Conservation (phyloP, 2,888 invertebrate genomes). For the Tolmerus cingulatus region DNA sequence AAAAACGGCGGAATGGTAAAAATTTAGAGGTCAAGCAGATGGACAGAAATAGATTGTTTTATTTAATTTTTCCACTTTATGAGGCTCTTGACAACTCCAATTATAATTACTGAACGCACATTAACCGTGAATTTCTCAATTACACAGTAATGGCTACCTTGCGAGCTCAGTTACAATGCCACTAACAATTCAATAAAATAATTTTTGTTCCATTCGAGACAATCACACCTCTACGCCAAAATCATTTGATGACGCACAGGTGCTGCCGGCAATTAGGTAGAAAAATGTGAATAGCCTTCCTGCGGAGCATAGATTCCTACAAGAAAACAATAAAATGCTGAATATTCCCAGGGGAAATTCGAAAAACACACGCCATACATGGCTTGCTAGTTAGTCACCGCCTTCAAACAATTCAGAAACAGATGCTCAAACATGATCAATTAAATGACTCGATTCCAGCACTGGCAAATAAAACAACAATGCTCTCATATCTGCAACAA, state of each 20-base stretch:
- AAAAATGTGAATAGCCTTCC: not conserved
- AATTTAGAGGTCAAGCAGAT: not conserved
- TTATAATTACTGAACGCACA: not conserved
- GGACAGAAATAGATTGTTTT: not conserved
- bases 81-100: not conserved
- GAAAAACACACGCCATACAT: not conserved
- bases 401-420: not conserved
- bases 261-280: not conserved
- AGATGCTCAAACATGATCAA: not conserved
- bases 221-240: not conserved
- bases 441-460: not conserved
- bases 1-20: not conserved
- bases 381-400: not conserved
- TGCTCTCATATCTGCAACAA: not conserved
- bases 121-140: not conserved
- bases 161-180: not conserved
- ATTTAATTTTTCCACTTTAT: not conserved
- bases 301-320: not conserved
- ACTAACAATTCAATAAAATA: not conserved
- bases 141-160: not conserved
- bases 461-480: not conserved
- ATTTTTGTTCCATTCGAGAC: not conserved
- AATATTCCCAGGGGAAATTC: not conserved
- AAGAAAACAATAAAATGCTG: not conserved
- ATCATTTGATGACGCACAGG: not conserved